phyloP scores from a whole-genome alignment of 1,140 invertebrate genomes.

The Drosophila bipectinata region DNA sequence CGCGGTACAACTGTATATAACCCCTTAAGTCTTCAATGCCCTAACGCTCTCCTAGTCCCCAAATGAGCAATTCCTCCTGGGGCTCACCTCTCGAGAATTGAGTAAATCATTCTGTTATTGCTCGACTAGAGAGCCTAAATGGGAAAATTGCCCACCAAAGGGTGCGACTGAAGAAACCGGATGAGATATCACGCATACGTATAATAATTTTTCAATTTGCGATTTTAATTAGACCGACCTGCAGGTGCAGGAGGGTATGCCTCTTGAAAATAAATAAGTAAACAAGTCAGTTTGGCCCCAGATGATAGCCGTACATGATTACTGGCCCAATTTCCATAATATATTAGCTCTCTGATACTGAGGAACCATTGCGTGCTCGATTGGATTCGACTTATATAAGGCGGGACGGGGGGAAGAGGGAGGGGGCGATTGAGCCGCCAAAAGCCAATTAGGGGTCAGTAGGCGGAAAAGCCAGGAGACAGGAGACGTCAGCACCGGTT shows the following conservation, averaged over 20 bases:
- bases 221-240: constrained; percentile 55
- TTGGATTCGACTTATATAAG: constrained; percentile 38
- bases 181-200: constrained; percentile 47
- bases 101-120: constrained; percentile 48
- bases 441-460: constrained; percentile 70
- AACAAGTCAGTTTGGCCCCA: background rate
- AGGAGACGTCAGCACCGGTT: constrained; percentile 23
- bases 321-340: constrained; percentile 45
- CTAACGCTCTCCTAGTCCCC: background rate
- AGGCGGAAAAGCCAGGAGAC: constrained; percentile 7
- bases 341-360: background rate
- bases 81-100: constrained; percentile 12
- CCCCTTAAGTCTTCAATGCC: no score
- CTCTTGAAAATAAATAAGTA: no score
- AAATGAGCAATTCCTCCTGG: constrained; percentile 13
- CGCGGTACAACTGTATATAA: no score
- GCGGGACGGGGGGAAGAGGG: no score
- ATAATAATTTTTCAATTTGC: constrained; percentile 36
- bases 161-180: constrained; percentile 27
- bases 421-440: constrained; percentile 6
- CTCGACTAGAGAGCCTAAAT: constrained; percentile 21
- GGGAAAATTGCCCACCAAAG: constrained; percentile 49
- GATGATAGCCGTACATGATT: constrained; percentile 21
- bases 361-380: constrained; percentile 30
- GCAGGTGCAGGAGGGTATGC: constrained; percentile 23